Base-by-base conservation (phyloP, 2,888 invertebrate species). In the Cryptus armator region DNA sequence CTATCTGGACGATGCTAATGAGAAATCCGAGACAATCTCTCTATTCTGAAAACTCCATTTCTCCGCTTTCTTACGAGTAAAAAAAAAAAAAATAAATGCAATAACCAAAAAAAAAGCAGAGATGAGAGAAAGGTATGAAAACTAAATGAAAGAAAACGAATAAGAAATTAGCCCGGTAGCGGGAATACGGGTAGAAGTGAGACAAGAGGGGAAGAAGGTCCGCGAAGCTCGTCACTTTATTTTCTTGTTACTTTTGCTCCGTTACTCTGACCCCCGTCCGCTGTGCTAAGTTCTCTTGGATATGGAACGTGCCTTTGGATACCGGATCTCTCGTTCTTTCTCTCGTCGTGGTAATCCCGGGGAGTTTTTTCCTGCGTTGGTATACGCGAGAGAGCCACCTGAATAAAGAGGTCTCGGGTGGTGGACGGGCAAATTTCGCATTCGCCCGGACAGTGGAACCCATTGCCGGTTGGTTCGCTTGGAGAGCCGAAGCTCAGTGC, bases 181-280 rank as follows among this genome's bases (percentile, higher is more conserved):
- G 72, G 77, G 32, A 82, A 80, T 64, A 78, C 77, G 59, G 66
- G 66, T 80, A 75, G 76, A 19, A 79, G 77, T 44, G 62, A 81
- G 80, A 14, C 32, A 75, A 46, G 76, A 72, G 80, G 86, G 87
- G 88, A 37, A 37, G 6, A 37, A 37, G 37, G 37, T 37, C 86
- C 88, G 88, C 87, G 87, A 89, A 87, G 89, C 88, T 86, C 89
- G 85, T 87, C 88, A 86, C 88, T 91, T 91, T 89, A 90, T 91
- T 91, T 90, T 90, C 90, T 88, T 87, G 89, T 90, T 90, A 91
- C 90, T 85, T 80, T 80, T 67, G 43, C 75, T 76, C 74, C 64
- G 70, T 74, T 83, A 70, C 48, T 75, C 24, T 43, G 48, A 44
- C 48, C 19, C 62, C 3, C 46, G 67, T 14, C 59, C 12, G 64